These are phyloP conservation scores for Podarcis siculus DNA, from an alignment of 2,797 vertebrate genomes.

Conservation along the genomic window DNA sequence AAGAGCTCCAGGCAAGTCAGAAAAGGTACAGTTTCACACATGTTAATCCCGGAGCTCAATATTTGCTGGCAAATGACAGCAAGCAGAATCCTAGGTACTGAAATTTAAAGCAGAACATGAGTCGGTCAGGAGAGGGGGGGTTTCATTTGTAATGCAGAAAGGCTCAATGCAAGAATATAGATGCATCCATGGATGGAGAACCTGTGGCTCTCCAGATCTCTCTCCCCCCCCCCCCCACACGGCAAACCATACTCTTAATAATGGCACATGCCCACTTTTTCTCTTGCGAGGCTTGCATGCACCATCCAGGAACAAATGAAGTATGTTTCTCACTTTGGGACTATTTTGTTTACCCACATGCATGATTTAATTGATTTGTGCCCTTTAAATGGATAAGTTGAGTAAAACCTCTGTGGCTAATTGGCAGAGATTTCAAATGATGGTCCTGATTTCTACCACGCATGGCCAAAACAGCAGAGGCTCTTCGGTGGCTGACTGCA, in stretches of 20 bases:
- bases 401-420: background rate
- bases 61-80: background rate
- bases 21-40: conserved; percentile 21
- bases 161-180: background rate
- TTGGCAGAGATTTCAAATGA: background rate
- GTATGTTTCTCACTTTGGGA: background rate
- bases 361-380: background rate
- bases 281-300: background rate
- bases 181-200: background rate
- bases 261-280: background rate
- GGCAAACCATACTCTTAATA: too few species aligned
- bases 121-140: background rate
- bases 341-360: background rate
- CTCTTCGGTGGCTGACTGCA: background rate
- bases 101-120: conserved; percentile 4
- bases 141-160: background rate
- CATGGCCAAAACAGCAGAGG: background rate
- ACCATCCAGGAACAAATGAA: background rate
- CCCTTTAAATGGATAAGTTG: background rate
- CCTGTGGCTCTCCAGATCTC: too few species aligned
- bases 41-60: conserved; percentile 8
- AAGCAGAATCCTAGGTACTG: conserved; percentile 12
- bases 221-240: too few species aligned
- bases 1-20: conserved; percentile 12
- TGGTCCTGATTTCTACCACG: too few species aligned